Evolutionary conservation across 2,113 vertebrate species (phyloP), one percentile per base, ranked within the genome.

Genomic region (Psilopogon haemacephalus): DNA sequence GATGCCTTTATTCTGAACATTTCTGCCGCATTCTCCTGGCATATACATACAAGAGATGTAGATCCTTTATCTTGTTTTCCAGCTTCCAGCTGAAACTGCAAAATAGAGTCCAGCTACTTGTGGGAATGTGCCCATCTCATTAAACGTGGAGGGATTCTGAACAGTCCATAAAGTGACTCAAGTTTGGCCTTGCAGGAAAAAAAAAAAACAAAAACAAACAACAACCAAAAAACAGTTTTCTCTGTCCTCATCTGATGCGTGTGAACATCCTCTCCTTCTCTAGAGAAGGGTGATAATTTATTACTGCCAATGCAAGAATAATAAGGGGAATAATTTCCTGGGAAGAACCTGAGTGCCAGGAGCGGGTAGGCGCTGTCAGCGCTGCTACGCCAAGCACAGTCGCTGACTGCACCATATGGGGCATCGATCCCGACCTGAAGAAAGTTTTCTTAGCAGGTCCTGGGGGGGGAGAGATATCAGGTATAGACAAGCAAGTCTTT

Each of bases 271-370:
- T 94, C 55, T 74, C 75, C 82, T 95, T 88, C 82, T 80, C 87
- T 83, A 68, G 44, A 94, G 69, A 91, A 75, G 65, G 79, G 32
- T 85, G 56, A 70, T 79, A 68, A 92, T 80, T 88, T 89, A 92
- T 92, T 85, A 52, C 64, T 87, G 78, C 59, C 82, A 84, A 33
- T 58, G 69, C 79, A 85, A 87, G 85, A 96, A 90, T 95, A 92
- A 92, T 91, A 96, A 71, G 60, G 75, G 82, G 78, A 91, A 92
- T 91, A 88, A 94, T 92, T 92, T 94, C 64, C 85, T 40, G 35
- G 69, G 78, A 91, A 86, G 78, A 89, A 60, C 79, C 20, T 13
- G 76, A 89, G 78, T 38, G 75, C 79, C 65, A 94, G 87, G 42
- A 93, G 87, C 56, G 54, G 60, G 90, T 93, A 73, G 68, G 71